phyloP scores from a whole-genome alignment of 2,888 invertebrate species.

The Metellina segmentata region DNA sequence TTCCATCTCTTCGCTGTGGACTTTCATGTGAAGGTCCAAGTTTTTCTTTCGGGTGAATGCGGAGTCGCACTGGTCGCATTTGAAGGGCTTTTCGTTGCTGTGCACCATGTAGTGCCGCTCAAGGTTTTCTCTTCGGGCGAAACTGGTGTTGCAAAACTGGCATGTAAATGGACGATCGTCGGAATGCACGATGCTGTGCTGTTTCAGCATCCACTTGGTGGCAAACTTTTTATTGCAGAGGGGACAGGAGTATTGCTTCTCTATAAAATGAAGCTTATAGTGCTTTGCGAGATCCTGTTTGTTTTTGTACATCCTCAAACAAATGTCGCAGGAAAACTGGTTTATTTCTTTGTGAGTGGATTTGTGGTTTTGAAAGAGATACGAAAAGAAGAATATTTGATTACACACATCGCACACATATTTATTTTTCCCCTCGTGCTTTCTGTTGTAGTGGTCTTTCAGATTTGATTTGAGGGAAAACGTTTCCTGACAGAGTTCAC shows the following conservation, averaged over 20 bases:
- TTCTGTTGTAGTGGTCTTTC: constrained; percentile 45
- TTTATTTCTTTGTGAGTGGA: not conserved
- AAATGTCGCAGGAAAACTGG: not conserved
- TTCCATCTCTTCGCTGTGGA: not conserved
- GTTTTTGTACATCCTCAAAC: not conserved
- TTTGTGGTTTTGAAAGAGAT: constrained; percentile 8
- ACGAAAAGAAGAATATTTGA: constrained; percentile 16
- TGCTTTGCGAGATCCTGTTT: not conserved
- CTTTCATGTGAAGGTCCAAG: constrained; percentile 5
- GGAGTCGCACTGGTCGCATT: constrained; percentile 6
- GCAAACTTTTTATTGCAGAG: constrained; percentile 12
- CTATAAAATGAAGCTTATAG: not conserved
- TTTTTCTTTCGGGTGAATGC: not conserved
- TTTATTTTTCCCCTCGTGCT: not conserved
- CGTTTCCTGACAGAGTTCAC: constrained; percentile 19
- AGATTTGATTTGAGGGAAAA: constrained; percentile 3
- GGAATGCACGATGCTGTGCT: constrained; percentile 26
- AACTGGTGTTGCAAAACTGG: not conserved
- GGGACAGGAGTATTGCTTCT: constrained; percentile 6
- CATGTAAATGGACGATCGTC: not conserved
- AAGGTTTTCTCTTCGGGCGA: constrained; percentile 9
- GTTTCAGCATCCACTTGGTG: constrained; percentile 21
- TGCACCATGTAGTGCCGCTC: constrained; percentile 36
- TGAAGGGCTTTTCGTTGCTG: constrained; percentile 6
- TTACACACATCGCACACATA: constrained; percentile 12